Percentiles rank a stretch among this genome's conserved stretches.
These are phyloP conservation scores for Ophion obscuratus DNA, from an alignment of 2,888 invertebrate species.

Conservation along the genomic window DNA sequence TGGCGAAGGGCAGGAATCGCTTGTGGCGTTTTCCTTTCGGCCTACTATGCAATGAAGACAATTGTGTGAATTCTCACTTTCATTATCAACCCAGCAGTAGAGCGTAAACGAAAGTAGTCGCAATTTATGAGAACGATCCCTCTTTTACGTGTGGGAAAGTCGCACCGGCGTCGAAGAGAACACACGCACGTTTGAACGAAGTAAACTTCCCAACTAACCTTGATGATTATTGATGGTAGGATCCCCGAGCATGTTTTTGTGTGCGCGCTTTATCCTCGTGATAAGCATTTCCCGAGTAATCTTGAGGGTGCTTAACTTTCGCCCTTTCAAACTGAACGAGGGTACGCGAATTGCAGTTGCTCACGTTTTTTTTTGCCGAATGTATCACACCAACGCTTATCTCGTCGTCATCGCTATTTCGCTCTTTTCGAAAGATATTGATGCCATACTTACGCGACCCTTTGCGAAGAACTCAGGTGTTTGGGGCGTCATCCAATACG, in stretches of 20 bases:
- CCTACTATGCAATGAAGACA: constrained; percentile 6
- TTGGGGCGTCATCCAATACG: constrained; percentile 4
- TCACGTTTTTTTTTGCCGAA: constrained; percentile 17
- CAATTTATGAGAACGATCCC: constrained; percentile 54
- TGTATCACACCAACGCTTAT: constrained; percentile 22
- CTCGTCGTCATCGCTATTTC: constrained; percentile 33
- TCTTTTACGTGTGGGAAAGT: constrained; percentile 41
- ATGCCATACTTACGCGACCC: not conserved
- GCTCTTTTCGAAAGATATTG: not conserved
- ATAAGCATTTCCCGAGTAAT: constrained; percentile 33
- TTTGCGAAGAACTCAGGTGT: constrained; percentile 31
- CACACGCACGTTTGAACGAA: constrained; percentile 18
- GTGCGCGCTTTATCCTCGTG: constrained; percentile 1
- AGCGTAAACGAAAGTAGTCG: constrained; percentile 59
- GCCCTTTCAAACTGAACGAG: not conserved
- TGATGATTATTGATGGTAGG: constrained; percentile 21
- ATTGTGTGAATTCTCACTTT: constrained; percentile 28
- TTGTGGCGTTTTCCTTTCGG: constrained; percentile 35
- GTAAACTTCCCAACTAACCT: constrained; percentile 8
- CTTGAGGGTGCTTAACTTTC: constrained; percentile 14
- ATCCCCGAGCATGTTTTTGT: not conserved
- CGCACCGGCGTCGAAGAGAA: constrained; percentile 3
- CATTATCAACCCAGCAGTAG: constrained; percentile 23
- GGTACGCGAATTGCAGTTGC: constrained; percentile 3
- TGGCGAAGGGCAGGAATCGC: constrained; percentile 25